Base-by-base conservation (phyloP, 1,140 invertebrate genomes). In the Aplysia californica region DNA sequence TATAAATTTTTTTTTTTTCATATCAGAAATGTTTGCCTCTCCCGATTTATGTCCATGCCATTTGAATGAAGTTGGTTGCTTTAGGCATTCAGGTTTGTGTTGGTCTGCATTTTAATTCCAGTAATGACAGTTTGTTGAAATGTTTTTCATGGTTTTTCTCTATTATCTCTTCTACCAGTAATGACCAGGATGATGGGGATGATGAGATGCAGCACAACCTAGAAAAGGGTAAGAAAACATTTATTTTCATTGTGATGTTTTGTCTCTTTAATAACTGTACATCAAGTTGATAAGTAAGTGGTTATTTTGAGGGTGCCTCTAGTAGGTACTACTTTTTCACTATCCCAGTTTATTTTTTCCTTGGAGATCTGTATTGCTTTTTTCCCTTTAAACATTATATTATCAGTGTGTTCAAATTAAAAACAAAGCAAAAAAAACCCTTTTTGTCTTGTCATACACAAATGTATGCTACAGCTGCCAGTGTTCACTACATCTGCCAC, bases 171-270 rank as follows among this genome's bases (percentile, higher is more conserved):
- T 71, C 36, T 39, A 26, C 21, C 38, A 33, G 36, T 1, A 59
- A 56, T 55, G 67, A 69, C 20, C 76, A 73, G 41, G 79, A 78
- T 38, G 50, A 72, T 72, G 70, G 80, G 26, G 79, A 83, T 56
- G 78, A 80, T 55, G 80, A 83, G 73, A 79, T 77, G 61, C 39
- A 79, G 6, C 73, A 77, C 21, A 81, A 80, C 33, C 68, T 83
- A 50, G 67, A 80, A 1, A 83, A 80, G 79, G 77, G 82, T 83
- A 44, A 77, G 75, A 65, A 33, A n/a, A 10, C 33, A 33, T 35
- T 35, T 15, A 66, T 31, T 20, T 66, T 5, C 4, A n/a, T 64
- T 71, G 18, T 71, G 38, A 21, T 18, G 15, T 72, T 44, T 36
- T 72, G 58, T 26, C 29, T 1, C 0, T 33, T 64, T 33, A 1